Evolutionary conservation across 2,888 invertebrate genomes (phyloP).

Genomic region (Liopterus haemorrhoidalis): DNA sequence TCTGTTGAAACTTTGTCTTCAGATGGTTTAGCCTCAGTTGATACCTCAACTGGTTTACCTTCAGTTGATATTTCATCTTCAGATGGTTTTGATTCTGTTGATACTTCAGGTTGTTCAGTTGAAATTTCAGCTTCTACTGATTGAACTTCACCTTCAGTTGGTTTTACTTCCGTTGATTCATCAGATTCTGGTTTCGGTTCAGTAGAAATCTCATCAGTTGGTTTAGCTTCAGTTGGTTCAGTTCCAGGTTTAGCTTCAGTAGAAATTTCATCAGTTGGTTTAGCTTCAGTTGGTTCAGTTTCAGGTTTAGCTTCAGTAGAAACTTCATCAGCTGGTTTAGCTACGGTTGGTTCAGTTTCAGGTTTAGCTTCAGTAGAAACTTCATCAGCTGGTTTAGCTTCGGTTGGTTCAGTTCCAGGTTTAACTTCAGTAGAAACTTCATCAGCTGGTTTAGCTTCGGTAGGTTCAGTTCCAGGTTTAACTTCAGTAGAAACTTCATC

Average conservation of each 20-base stretch:
- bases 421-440: conserved; percentile 23
- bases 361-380: conserved; percentile 18
- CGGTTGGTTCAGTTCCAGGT: conserved; percentile 36
- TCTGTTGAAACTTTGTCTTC: conserved; percentile 7
- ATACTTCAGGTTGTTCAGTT: conserved; percentile 14
- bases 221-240: conserved; percentile 10
- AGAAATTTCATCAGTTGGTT: conserved; percentile 20
- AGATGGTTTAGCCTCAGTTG: conserved; percentile 11
- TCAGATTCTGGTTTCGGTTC: conserved; percentile 9
- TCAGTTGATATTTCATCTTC: conserved; percentile 11
- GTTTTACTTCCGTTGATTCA: conserved; percentile 11
- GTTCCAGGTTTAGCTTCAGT: conserved; percentile 16
- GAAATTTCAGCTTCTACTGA: conserved; percentile 10
- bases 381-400: conserved; percentile 20
- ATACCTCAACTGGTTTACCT: conserved; percentile 9
- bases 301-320: neutral
- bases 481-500: conserved; percentile 29
- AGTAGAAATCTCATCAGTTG: conserved; percentile 7
- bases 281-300: conserved; percentile 20
- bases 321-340: conserved; percentile 7
- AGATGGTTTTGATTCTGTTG: too few relatives aligned
- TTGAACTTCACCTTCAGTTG: conserved; percentile 16
- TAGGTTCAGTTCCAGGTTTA: conserved; percentile 20
- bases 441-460: conserved; percentile 12
- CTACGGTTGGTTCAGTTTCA: conserved; percentile 16